These are phyloP conservation scores for Microctonus aethiopoides DNA, from an alignment of 2,888 invertebrate genomes.

Conservation along the genomic window DNA sequence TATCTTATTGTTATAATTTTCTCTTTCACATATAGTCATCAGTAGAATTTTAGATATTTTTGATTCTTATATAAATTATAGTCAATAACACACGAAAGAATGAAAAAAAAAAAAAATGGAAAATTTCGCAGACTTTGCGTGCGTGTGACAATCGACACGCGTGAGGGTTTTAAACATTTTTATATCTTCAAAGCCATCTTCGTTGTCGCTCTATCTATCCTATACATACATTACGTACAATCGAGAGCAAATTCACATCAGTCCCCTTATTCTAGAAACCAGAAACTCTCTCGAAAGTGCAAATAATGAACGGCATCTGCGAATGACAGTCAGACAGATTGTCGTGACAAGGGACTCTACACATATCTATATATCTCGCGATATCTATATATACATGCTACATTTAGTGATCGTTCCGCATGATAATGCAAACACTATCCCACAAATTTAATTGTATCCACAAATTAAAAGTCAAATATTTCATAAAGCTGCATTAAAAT, in stretches of 20 bases:
- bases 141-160: neutral
- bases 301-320: constrained; percentile 54
- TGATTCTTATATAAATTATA: too few relatives aligned
- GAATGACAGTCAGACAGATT: constrained; percentile 51
- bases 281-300: constrained; percentile 48
- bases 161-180: neutral
- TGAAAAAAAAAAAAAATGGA: neutral
- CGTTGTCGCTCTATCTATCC: constrained; percentile 1
- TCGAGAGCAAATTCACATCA: constrained; percentile 29
- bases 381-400: neutral
- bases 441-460: neutral
- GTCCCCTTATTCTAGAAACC: constrained; percentile 39
- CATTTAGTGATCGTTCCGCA: neutral
- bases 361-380: neutral
- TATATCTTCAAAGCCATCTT: neutral
- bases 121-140: neutral
- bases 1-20: too few relatives aligned
- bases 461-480: too few relatives aligned
- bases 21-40: too few relatives aligned
- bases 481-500: too few relatives aligned
- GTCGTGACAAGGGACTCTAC: constrained; percentile 49
- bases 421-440: neutral
- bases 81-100: too few relatives aligned
- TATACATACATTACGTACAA: constrained; percentile 35
- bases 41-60: too few relatives aligned